A percentile compares a stretch with the other conserved stretches of the same genome.
Conservation (phyloP, 2,888 invertebrate genomes). For the Amblyjoppa proteus region DNA sequence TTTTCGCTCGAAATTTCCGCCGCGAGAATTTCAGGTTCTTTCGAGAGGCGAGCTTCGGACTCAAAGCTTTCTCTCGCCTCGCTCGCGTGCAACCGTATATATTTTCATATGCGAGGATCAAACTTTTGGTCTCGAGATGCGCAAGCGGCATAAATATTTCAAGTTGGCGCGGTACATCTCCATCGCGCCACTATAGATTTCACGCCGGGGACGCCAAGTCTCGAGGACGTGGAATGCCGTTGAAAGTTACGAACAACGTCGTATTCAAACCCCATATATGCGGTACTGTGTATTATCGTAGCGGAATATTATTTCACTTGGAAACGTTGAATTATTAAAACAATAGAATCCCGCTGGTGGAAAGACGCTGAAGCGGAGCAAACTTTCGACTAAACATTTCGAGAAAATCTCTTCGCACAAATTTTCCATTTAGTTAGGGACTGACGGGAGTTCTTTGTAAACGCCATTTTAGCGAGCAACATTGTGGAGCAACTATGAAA, state of each 20-base stretch:
- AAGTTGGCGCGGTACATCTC: slow-evolving; percentile 8
- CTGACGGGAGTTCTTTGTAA: background rate
- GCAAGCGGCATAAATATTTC: slow-evolving; percentile 28
- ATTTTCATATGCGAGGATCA: slow-evolving; percentile 35
- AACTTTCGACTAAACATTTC: background rate
- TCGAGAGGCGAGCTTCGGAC: slow-evolving; percentile 2
- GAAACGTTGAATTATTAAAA: slow-evolving; percentile 12
- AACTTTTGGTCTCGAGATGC: slow-evolving; percentile 26
- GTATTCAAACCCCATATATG: background rate
- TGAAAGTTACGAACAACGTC: background rate
- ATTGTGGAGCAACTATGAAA: too few species aligned
- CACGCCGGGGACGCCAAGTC: background rate
- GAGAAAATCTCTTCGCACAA: background rate
- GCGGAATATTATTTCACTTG: background rate
- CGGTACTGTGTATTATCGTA: background rate
- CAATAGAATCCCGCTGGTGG: background rate
- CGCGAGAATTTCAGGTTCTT: slow-evolving; percentile 32
- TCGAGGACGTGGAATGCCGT: slow-evolving; percentile 5
- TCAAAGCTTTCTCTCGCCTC: slow-evolving; percentile 40
- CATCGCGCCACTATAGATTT: background rate
- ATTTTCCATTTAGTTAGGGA: background rate
- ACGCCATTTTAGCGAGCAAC: background rate
- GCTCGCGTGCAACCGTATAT: slow-evolving; percentile 13
- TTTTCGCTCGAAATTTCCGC: slow-evolving; percentile 32
- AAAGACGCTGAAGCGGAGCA: background rate